Base-by-base conservation (phyloP, 2,888 invertebrate species). In the Phymatocera aterrima region DNA sequence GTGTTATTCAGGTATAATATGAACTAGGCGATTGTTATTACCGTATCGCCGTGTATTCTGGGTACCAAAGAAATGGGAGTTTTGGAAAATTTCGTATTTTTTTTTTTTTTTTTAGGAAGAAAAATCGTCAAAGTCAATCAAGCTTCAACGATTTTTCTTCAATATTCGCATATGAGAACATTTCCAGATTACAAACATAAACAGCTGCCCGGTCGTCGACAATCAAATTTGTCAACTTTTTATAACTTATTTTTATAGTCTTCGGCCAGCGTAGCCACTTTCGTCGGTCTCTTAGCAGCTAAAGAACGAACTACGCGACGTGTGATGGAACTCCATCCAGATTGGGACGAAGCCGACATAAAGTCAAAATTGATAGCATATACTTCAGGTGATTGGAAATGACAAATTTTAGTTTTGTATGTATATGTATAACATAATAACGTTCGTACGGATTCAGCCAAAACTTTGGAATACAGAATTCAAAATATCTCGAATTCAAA, bases 211-310 rank as follows among this genome's bases (percentile, higher is more conserved):
- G 21, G 15, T n/a, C 6, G 12, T 40, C 10, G 75, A 24, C 6
- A 24, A 40, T 15, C 2, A 8, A 18, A 6, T 24, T 43, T 24
- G 18, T 15, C 2, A 1, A 2, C 21, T 65, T 10, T 21, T 65
- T 46, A n/a, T n/a, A n/a, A n/a, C n/a, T 28, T 46, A 12, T 51
- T 70, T 61, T 91, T 91, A 65, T 90, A 96, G 95, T 95, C 96
- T 68, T 97, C 98, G 0, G 98, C 98, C 2, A 97, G 97, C 88
- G 98, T 98, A 91, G 94, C 97, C 0, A 97, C 97, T 0, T 90
- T 98, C 8, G 94, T 98, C 3, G 96, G 96, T 6, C 91, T 98
- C 2, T 90, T 98, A 79, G 95, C 95, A 6, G 96, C 97, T 1
- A 94, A 95, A 86, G 94, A 95, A 81, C 93, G 94, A 89, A 93